Base-by-base conservation (phyloP, 1,140 invertebrate genomes). In the Drosophila melanica region DNA sequence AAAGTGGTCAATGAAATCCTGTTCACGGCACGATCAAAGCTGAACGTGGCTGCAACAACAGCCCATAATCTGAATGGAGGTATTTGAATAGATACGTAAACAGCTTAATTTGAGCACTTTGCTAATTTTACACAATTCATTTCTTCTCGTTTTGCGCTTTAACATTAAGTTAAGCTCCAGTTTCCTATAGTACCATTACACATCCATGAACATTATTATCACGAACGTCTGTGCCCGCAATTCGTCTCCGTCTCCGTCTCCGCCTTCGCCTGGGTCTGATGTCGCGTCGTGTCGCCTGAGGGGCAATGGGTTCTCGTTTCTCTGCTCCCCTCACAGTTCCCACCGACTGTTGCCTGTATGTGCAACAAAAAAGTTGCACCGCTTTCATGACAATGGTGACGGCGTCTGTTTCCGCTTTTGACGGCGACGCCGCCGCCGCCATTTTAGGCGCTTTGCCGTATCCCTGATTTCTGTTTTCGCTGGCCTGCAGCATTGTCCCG, bases 311-410 rank as follows among this genome's bases (percentile, higher is more conserved):
- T 64, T 55, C 23, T 20, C 41, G 6, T 16, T 16, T 27, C 14
- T 0, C 14, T 0, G 27, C 7, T 27, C 48, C 11, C 11, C 2
- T 4, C 1, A 12, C 7, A 39, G 27, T 18, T 16, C 6, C 14
- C 5, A n/a, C 14, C 10, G n/a, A n/a, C n/a, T n/a, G n/a, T 11
- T 18, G n/a, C n/a, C 42, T n/a, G 2, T 33, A 8, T 33, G 30
- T 35, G 33, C 33, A 27, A 58, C 42, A 45, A 65, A 66, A 66
- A 73, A 67, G 55, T 73, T 68, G 70, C 70, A 54, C 64, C 64
- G 70, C 64, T 68, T 73, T 71, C 79, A 79, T 82, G 82, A 73
- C 79, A 86, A 87, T 79, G 79, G 82, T 85, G 82, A 79, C 79
- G 84, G 75, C 84, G 72, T 79, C 82, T 75, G 82, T 73, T 73